Base-by-base conservation (phyloP, 2,888 invertebrate genomes). In the Cryptocheilus praepositus region DNA sequence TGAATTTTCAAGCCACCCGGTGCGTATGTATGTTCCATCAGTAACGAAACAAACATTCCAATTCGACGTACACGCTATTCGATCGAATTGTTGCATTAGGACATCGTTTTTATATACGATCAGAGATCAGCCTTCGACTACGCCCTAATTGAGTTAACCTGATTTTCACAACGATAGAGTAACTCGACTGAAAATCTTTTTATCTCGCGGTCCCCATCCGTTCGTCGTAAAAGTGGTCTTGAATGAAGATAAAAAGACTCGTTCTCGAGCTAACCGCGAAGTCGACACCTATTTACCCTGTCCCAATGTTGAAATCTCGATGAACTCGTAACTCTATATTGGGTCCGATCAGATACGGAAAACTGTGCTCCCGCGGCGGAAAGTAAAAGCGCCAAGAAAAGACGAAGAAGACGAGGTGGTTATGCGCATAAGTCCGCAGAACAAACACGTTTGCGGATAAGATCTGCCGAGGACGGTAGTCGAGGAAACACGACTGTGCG, bases 271-370 rank as follows among this genome's bases (percentile, higher is more conserved):
- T 57, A 61, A 67, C 28, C 61, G 15, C 46, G 45, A 59, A 61
- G 21, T 18, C 25, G 28, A 61, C 43, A 19, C 43, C 56, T 59
- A 72, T 70, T 67, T 75, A 69, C 56, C 51, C 43, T 16, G 25
- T 43, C 49, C 62, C 49, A 49, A 61, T 52, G 57, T 63, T 53
- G 28, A 44, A 55, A 71, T 18, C 52, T 16, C 45, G 56, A 53
- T 62, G 70, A 56, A 61, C 74, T 62, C 64, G 83, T 83, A 83
- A 83, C 80, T 81, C 76, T 83, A 83, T 73, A 83, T 79, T 72
- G 61, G 61, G 77, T 71, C 65, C 76, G 79, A 82, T 82, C 81
- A 75, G 81, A 83, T 83, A 81, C 16, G 64, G 36, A 11, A 36
- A 36, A 36, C 36, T 2, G 25, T 36, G 36, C 36, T 36, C 36